Evolutionary conservation across 2,113 vertebrate genomes (phyloP), one percentile per base, ranked within the genome.

Genomic region (Petrocephalus zakoni): DNA sequence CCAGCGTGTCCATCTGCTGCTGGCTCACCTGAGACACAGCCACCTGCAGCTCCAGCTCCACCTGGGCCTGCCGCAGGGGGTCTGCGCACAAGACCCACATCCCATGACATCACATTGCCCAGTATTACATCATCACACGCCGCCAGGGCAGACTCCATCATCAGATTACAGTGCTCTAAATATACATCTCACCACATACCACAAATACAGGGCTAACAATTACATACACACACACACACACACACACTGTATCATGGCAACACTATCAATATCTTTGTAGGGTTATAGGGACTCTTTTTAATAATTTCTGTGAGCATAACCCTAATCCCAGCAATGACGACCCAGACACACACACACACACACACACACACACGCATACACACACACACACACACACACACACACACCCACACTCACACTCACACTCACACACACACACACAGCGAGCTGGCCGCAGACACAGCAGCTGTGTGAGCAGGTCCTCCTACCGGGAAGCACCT

Each of bases 1-100:
- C 90, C 22, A 98, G 93, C 0, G 95, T 97, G 91, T 96, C 96
- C 92, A 95, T 97, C 93, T 95, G 96, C 92, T 95, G 96, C 87
- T 96, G 95, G 37, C 93, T 95, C 90, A 97, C 90, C 89, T 96
- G 97, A 90, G 96, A 94, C 72, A 95, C 94, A 1, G 94, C 93
- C 15, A 98, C 96, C 92, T 97, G 96, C 90, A 99, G 94, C 92
- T 98, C 97, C 92, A 98, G 92, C 93, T 98, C 97, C 93, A 99
- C 97, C 92, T 97, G 92, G 89, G 96, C 95, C 0, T 90, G 94
- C 29, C 93, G 96, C 2, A 55, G 96, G 0, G 95, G 95, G 85
- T 93, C 94, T 95, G 87, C 61, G 52, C 21, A 51, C 68, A 86
- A 49, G 49, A 42, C 88, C 64, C 56, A 90, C 87, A 91, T 37